These are phyloP conservation scores for Cephalopterus ornatus DNA, from an alignment of 2,113 vertebrate genomes.

Conservation along the genomic window DNA sequence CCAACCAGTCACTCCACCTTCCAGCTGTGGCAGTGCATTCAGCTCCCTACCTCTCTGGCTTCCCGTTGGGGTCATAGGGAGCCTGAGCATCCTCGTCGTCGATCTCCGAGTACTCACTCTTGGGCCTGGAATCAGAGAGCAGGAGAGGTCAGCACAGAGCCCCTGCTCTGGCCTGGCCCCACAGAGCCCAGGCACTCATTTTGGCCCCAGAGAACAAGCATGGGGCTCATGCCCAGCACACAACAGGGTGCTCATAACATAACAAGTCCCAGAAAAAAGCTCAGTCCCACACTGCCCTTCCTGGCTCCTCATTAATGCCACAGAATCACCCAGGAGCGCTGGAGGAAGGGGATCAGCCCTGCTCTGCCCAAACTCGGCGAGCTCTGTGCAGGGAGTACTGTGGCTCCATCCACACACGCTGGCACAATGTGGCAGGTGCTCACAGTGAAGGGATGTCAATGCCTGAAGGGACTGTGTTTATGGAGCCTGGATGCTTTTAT, in stretches of 20 bases:
- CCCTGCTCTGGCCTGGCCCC: not conserved
- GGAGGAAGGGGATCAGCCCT: not conserved
- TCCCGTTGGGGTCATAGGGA: constrained; percentile 93
- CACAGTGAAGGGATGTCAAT: not conserved
- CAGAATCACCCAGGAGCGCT: not conserved
- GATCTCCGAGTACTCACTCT: constrained; percentile 97
- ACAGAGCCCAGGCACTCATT: not conserved
- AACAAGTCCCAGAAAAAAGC: not conserved
- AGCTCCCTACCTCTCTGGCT: constrained; percentile 87
- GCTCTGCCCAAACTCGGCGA: not conserved
- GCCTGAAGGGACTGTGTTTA: not conserved
- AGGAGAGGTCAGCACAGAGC: not conserved
- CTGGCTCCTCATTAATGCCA: not conserved
- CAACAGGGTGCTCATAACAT: not conserved
- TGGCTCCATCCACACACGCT: not conserved
- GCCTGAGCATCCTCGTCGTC: constrained; percentile 95
- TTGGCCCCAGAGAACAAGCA: rapidly evolving
- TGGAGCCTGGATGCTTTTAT: not conserved
- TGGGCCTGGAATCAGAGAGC: constrained; percentile 82
- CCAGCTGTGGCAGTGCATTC: not conserved
- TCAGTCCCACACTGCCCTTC: rapidly evolving
- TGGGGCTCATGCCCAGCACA: rapidly evolving
- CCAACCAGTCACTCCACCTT: not conserved
- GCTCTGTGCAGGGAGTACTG: not conserved
- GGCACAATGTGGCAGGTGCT: not conserved